A percentile compares a stretch with the other conserved stretches of the same genome.
phyloP scores from a whole-genome alignment of 2,797 vertebrate genomes.

The Ctenosaura bakeri region DNA sequence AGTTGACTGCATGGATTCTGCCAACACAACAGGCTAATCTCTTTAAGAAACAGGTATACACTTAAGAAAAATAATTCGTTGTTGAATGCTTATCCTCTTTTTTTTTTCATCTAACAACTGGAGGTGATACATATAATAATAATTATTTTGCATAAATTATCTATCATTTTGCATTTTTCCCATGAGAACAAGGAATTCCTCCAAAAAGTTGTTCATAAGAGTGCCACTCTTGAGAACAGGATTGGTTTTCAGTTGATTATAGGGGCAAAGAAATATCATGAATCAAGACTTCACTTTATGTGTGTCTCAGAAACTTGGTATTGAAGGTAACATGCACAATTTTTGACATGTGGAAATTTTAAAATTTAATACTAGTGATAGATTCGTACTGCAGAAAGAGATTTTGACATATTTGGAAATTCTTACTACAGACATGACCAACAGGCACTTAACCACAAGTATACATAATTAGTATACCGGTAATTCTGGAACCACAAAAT shows the following conservation, averaged over 20 bases:
- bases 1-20: neutral
- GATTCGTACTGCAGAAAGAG: neutral
- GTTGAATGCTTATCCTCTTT: neutral
- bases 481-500: neutral
- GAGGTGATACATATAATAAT: neutral
- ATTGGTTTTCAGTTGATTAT: neutral
- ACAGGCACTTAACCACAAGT: neutral
- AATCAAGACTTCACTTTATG: neutral
- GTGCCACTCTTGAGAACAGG: neutral
- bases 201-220: neutral
- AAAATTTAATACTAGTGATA: neutral
- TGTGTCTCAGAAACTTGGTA: neutral
- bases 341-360: no score
- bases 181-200: constrained; percentile 14
- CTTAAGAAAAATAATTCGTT: neutral
- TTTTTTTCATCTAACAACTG: neutral
- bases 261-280: neutral
- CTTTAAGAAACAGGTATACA: neutral
- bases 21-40: neutral
- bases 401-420: neutral
- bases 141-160: neutral
- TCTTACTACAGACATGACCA: neutral
- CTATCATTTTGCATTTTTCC: neutral
- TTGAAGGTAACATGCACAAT: no score
- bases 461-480: neutral